These are phyloP conservation scores for Trypoxylon attenuatum DNA, from an alignment of 2,888 invertebrate genomes.

Conservation along the genomic window DNA sequence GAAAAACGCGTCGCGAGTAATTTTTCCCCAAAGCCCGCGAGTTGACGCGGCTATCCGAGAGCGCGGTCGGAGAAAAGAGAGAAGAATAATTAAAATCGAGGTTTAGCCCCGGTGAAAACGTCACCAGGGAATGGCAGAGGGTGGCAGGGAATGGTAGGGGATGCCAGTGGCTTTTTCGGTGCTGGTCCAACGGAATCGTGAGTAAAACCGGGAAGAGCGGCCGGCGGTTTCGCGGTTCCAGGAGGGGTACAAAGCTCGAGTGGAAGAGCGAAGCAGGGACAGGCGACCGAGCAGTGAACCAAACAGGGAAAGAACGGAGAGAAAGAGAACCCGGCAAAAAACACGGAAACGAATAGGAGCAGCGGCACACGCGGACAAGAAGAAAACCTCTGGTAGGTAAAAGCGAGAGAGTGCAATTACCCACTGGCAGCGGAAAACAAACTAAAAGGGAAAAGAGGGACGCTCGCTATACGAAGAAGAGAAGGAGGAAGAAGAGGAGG, in stretches of 20 bases:
- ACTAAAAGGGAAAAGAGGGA: slow-evolving; percentile 59
- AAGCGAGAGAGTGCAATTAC: slow-evolving; percentile 71
- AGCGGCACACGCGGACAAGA: slow-evolving; percentile 47
- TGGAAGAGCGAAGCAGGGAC: neutral
- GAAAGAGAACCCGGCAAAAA: slow-evolving; percentile 41
- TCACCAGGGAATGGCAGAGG: neutral
- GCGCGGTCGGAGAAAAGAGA: slow-evolving; percentile 13
- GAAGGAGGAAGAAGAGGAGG: slow-evolving; percentile 4
- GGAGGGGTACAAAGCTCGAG: neutral
- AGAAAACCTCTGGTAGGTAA: slow-evolving; percentile 63
- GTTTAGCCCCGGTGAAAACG: slow-evolving; percentile 9
- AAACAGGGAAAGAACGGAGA: neutral
- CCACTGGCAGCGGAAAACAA: slow-evolving; percentile 71
- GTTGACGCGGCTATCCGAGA: slow-evolving; percentile 7
- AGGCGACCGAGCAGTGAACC: neutral
- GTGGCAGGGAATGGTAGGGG: neutral
- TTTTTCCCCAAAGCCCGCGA: neutral
- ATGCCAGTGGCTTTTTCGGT: too few relatives aligned
- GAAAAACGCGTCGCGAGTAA: too few relatives aligned
- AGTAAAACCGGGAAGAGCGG: neutral
- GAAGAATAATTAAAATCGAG: slow-evolving; percentile 38
- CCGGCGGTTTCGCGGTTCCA: neutral
- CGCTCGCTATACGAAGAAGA: too few relatives aligned
- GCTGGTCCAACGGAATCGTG: too few relatives aligned
- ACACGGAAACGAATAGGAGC: slow-evolving; percentile 60